Conservation (phyloP, 2,113 vertebrate species). For the Gavia stellata region DNA sequence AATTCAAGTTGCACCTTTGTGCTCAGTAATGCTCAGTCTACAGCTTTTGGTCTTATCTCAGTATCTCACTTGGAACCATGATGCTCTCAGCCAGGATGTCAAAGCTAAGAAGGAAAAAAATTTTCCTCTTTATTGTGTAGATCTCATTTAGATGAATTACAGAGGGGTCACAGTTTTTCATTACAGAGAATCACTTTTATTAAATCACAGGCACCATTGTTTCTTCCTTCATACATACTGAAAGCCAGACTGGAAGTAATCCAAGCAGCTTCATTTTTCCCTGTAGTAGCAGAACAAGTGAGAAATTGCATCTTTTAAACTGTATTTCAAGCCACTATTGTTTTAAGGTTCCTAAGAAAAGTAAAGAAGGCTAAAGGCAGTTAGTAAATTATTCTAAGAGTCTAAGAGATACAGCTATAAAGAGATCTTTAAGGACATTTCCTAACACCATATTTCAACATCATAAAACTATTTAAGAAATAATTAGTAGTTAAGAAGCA, state of each 20-base stretch:
- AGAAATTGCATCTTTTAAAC: not conserved
- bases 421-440: not conserved
- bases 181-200: conserved; percentile 29
- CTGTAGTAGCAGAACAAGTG: not conserved
- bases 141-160: conserved; percentile 22
- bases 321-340: not conserved
- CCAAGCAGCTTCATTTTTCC: not conserved
- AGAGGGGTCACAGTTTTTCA: conserved; percentile 4
- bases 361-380: not conserved
- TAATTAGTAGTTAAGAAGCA: not conserved
- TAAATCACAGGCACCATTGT: not conserved
- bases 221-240: not conserved
- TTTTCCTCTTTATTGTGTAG: not conserved
- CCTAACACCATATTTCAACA: not conserved
- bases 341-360: not conserved
- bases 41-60: not conserved
- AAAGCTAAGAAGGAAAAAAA: not conserved
- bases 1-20: not conserved
- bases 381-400: not conserved
- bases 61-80: not conserved
- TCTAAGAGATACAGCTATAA: not conserved
- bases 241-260: not conserved
- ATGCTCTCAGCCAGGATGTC: not conserved
- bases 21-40: not conserved
- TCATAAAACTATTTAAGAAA: not conserved